phyloP scores from a whole-genome alignment of 2,888 invertebrate genomes.

The Eupithecia vulgata region DNA sequence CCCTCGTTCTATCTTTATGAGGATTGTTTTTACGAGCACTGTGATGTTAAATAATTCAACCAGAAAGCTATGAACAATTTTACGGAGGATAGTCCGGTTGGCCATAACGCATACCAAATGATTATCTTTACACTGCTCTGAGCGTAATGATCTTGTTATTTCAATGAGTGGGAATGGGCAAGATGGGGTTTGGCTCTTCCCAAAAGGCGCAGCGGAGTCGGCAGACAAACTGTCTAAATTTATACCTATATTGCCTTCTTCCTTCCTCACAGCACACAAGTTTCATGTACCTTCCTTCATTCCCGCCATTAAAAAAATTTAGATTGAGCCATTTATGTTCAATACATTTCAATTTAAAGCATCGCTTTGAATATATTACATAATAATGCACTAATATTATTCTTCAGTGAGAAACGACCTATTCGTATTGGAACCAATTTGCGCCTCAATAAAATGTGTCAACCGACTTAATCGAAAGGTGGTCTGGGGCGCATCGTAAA shows the following conservation, averaged over 20 bases:
- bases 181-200: background rate
- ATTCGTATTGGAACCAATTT: slow-evolving; percentile 8
- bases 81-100: slow-evolving; percentile 49
- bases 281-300: background rate
- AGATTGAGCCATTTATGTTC: background rate
- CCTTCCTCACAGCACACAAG: background rate
- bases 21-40: slow-evolving; percentile 56
- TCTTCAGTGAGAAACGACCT: background rate
- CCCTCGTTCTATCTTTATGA: slow-evolving; percentile 52
- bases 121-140: background rate
- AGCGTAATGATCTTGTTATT: background rate
- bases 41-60: slow-evolving; percentile 55
- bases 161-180: background rate
- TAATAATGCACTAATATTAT: background rate
- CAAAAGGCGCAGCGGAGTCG: background rate
- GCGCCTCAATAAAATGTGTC: background rate
- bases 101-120: slow-evolving; percentile 41
- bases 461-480: background rate
- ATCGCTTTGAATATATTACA: background rate
- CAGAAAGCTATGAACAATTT: slow-evolving; percentile 49
- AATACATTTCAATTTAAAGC: background rate
- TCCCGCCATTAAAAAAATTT: background rate
- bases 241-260: background rate
- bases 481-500: slow-evolving; percentile 9
- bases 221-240: background rate